Evolutionary conservation across 2,113 vertebrate genomes (phyloP).

Genomic region (Entomyzon cyanotis): DNA sequence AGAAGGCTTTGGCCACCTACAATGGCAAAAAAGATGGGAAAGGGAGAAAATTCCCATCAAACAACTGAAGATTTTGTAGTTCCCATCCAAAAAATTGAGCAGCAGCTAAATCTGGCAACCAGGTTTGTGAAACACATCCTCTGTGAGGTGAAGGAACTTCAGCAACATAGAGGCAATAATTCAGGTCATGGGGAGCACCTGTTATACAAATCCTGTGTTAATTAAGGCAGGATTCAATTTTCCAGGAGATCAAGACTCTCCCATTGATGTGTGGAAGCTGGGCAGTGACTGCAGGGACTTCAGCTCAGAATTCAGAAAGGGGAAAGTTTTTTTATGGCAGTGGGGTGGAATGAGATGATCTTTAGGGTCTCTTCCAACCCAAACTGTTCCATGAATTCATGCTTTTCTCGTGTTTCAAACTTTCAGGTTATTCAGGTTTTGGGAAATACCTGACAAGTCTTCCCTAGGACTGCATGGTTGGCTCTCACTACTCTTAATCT

Average conservation of each 20-base stretch:
- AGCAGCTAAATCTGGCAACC: not conserved
- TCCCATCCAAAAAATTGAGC: not conserved
- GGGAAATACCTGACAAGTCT: not conserved
- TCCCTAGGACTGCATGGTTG: not conserved
- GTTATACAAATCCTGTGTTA: not conserved
- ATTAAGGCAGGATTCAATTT: not conserved
- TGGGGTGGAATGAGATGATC: not conserved
- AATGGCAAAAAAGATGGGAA: not conserved
- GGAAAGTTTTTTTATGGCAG: not conserved
- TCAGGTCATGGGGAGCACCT: not conserved
- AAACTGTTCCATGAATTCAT: not conserved
- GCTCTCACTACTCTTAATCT: not conserved
- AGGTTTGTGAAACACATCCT: not conserved
- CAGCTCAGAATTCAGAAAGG: not conserved
- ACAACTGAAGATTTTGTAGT: not conserved
- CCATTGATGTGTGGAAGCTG: not conserved
- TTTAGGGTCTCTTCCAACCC: not conserved
- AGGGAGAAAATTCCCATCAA: not conserved
- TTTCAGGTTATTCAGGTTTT: not conserved
- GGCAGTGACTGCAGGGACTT: not conserved
- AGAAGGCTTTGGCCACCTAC: slow-evolving; percentile 97
- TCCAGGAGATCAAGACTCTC: not conserved
- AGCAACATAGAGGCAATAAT: not conserved
- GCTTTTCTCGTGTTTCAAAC: not conserved
- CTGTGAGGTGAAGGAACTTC: not conserved